Percentiles rank a stretch among this genome's conserved stretches.
These are phyloP conservation scores for Hirudo medicinalis DNA, from an alignment of 1,140 invertebrate species.

Conservation along the genomic window DNA sequence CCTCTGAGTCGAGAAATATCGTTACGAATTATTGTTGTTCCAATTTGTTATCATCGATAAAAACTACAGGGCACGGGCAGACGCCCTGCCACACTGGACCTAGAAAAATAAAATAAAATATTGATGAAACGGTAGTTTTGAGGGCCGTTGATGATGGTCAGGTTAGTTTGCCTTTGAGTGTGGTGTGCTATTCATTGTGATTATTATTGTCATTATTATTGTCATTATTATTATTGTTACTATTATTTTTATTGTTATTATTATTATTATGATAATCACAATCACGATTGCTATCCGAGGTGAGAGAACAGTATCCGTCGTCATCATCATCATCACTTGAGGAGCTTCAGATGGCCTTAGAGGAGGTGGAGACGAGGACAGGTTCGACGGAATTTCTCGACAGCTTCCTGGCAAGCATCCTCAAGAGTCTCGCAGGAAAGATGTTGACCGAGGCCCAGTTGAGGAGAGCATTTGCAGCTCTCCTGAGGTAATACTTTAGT, in stretches of 20 bases:
- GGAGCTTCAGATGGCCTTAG: neutral
- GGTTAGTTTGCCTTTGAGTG: neutral
- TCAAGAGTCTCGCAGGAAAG: neutral
- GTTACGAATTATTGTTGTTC: too few species aligned
- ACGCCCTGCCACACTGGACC: too few species aligned
- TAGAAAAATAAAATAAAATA: neutral
- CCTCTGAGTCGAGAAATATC: too few species aligned
- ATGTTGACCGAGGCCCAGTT: neutral
- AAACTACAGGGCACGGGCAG: neutral
- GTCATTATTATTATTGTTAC: neutral
- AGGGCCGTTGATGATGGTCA: neutral
- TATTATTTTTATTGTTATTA: too few species aligned
- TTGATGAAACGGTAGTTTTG: neutral
- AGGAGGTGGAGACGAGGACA: neutral
- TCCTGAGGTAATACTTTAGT: neutral
- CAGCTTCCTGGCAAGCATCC: neutral
- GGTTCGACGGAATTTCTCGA: neutral
- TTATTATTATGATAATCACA: too few species aligned
- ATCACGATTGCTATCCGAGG: too few species aligned
- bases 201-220: neutral
- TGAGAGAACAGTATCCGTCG: neutral
- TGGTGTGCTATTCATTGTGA: too few species aligned
- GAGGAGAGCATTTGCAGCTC: neutral
- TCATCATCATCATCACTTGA: slow-evolving; percentile 5
- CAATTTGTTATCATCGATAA: neutral